Percentiles rank a stretch among this genome's conserved stretches.
phyloP scores from a whole-genome alignment of 2,797 vertebrate genomes.

The Lophura swinhoii region DNA sequence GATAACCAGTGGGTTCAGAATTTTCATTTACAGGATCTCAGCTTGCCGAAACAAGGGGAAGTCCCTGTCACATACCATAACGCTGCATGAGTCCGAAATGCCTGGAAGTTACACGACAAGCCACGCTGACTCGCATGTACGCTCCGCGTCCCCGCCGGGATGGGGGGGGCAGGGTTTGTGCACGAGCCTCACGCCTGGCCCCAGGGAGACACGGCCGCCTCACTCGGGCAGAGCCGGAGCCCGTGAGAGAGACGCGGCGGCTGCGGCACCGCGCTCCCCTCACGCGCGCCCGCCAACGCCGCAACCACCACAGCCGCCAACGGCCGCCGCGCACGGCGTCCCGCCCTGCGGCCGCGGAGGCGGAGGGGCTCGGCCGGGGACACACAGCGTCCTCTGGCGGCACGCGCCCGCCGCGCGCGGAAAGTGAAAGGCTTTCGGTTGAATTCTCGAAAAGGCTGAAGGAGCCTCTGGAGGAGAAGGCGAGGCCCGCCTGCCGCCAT shows the following conservation, averaged over 20 bases:
- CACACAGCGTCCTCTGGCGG: constrained; percentile 70
- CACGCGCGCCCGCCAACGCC: background rate
- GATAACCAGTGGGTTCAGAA: background rate
- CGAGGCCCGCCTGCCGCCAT: rapidly evolving
- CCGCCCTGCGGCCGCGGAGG: background rate
- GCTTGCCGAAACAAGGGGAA: background rate
- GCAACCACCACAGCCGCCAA: too few relatives aligned
- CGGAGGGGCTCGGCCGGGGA: background rate
- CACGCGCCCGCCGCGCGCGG: background rate
- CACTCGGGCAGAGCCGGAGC: background rate
- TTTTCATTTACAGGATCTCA: constrained; percentile 56
- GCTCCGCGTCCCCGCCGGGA: rapidly evolving
- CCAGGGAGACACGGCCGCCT: background rate
- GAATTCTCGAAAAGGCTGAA: rapidly evolving
- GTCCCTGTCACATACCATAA: background rate
- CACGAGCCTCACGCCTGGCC: background rate
- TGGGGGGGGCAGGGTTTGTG: rapidly evolving
- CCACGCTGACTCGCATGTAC: background rate
- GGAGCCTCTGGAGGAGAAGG: background rate
- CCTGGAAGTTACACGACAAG: constrained; percentile 6
- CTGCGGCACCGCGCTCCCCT: too few relatives aligned
- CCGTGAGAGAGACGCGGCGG: background rate
- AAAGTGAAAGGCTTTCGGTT: background rate
- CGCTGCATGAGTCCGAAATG: background rate
- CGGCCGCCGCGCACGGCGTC: background rate